Evolutionary conservation across 64 coral and sea anemone species (phyloP).

Genomic region (Dendronephthya gigantea): DNA sequence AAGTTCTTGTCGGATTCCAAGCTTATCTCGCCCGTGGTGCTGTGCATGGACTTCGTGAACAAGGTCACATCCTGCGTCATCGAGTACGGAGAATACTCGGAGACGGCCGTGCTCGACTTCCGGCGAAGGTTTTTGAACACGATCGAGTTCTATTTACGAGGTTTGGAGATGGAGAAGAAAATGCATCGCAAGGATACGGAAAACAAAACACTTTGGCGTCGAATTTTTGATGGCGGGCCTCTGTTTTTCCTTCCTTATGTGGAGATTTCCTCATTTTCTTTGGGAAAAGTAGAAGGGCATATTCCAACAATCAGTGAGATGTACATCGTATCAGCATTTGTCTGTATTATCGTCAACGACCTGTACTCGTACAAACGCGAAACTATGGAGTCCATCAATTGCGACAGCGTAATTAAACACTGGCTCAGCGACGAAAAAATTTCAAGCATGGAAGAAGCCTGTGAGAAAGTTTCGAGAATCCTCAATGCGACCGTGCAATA

Average conservation of each 20-base stretch:
- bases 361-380: background rate
- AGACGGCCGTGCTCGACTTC: background rate
- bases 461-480: background rate
- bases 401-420: background rate
- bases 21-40: background rate
- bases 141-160: background rate
- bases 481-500: background rate
- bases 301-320: background rate
- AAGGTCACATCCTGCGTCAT: background rate
- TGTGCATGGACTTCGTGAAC: background rate
- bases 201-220: background rate
- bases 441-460: background rate
- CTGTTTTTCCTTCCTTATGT: background rate
- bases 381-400: background rate
- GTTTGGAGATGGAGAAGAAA: background rate
- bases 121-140: background rate
- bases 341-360: background rate
- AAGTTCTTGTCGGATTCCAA: background rate
- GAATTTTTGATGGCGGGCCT: background rate
- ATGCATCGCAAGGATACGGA: background rate
- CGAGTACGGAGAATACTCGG: background rate
- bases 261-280: background rate
- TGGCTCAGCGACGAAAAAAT: background rate
- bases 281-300: background rate
- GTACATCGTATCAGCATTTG: background rate